Base-by-base conservation (phyloP, 92 coral and sea anemone genomes). In the Heliopora coerulea region DNA sequence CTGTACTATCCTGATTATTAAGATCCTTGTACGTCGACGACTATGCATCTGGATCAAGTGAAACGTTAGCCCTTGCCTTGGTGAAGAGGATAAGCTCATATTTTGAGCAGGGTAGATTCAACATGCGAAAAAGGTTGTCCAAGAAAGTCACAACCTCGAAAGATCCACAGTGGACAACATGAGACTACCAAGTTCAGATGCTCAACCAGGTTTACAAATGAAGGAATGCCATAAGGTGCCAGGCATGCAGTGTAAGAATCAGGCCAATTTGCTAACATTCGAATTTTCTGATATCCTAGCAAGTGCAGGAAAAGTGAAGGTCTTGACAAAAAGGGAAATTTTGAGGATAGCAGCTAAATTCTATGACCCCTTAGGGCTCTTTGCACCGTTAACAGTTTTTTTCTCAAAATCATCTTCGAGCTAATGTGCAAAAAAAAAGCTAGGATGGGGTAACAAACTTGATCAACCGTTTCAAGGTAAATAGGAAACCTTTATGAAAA, bases 291-390 rank as follows among this genome's bases (percentile, higher is more conserved):
- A 20, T 24, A 54, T 54, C 29, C 60, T 54, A 27, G 24, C 17
- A 54, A 57, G 21, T 50, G 21, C 58, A 74, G 26, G 50, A 39
- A 65, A 29, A 44, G 58, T 4, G 12, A 37, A 39, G 20, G 49
- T 50, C 40, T 24, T 39, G 46, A 74, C 69, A 29, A 74, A 74
- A 44, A 21, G 79, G 10, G 56, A 20, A 23, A 49, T 62, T 28
- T 70, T 75, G 41, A 30, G 80, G 32, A 41, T 44, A 23, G 65
- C 61, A 7, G 80, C 80, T 26, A 63, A 62, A 52, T 35, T 78
- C 24, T 78, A 52, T 34, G 82, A 78, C 37, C 82, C 82, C 20
- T 54, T 78, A 46, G 75, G 82, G 26, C 82, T 78, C 27, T 60
- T 75, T 29, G 37, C 82, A 62, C 75, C 82, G 49, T 30, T 65